phyloP scores from a whole-genome alignment of 1,140 invertebrate genomes.

The Drosophila aff. region DNA sequence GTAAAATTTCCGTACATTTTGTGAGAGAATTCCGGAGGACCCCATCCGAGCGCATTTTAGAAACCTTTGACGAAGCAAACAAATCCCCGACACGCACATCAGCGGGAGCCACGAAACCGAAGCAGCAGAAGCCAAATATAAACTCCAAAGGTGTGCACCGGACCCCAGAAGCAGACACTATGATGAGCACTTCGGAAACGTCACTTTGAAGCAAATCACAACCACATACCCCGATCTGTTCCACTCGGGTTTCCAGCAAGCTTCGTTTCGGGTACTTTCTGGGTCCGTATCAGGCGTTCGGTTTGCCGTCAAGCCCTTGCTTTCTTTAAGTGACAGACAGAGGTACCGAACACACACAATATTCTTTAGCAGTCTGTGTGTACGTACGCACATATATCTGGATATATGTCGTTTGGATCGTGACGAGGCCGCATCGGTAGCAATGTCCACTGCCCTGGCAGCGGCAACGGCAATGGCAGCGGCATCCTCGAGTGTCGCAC shows the following conservation, averaged over 20 bases:
- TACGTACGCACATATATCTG: constrained; percentile 51
- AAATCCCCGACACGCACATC: background rate
- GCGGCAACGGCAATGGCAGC: constrained; percentile 55
- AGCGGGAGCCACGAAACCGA: background rate
- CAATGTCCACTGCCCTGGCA: constrained; percentile 74
- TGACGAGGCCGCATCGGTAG: constrained; percentile 65
- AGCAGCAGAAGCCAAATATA: background rate
- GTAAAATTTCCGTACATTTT: constrained; percentile 46
- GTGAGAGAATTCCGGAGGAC: constrained; percentile 17
- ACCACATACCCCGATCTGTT: background rate
- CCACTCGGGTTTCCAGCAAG: background rate
- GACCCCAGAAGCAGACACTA: constrained; percentile 1
- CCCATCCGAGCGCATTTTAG: background rate
- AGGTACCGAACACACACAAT: constrained; percentile 64
- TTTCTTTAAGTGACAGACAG: constrained; percentile 63
- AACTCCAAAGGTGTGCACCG: background rate
- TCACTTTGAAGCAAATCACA: constrained; percentile 1
- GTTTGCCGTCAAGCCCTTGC: constrained; percentile 71
- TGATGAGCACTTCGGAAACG: constrained; percentile 1
- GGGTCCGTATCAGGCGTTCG: constrained; percentile 40
- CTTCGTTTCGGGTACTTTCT: background rate
- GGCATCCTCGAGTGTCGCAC: constrained; percentile 45
- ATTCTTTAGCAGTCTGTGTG: constrained; percentile 58
- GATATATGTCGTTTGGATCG: constrained; percentile 73
- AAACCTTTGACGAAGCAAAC: background rate